Percentiles rank a stretch among this genome's conserved stretches.
phyloP scores from a whole-genome alignment of 1,140 invertebrate genomes.

The Hylyphantes graminicola region DNA sequence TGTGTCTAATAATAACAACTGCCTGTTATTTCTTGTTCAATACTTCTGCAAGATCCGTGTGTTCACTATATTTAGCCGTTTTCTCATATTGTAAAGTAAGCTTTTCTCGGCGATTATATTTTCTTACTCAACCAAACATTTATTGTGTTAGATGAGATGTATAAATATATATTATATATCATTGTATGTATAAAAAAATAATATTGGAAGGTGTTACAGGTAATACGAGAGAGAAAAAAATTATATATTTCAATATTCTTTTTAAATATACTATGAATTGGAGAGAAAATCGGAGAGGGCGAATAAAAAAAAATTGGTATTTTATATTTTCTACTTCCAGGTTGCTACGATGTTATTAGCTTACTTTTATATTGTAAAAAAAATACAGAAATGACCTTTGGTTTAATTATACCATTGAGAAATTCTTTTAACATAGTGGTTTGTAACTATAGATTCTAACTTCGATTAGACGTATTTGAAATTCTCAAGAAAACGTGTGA shows the following conservation, averaged over 20 bases:
- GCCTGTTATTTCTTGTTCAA: conserved; percentile 39
- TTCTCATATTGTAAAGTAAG: conserved; percentile 56
- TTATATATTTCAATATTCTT: conserved; percentile 61
- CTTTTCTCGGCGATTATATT: conserved; percentile 56
- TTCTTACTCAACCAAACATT: conserved; percentile 57
- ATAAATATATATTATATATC: conserved; percentile 60
- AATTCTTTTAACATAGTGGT: conserved; percentile 47
- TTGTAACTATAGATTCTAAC: conserved; percentile 52
- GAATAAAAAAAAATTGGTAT: conserved; percentile 32
- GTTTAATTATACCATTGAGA: neutral
- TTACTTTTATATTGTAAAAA: conserved; percentile 59
- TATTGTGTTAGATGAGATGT: conserved; percentile 57
- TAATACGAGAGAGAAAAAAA: conserved; percentile 49
- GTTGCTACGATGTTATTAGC: conserved; percentile 53
- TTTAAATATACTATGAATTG: conserved; percentile 51
- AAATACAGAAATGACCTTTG: conserved; percentile 30
- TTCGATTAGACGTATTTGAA: conserved; percentile 41
- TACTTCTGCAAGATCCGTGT: conserved; percentile 51
- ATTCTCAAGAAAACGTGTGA: conserved; percentile 42
- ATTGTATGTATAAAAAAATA: conserved; percentile 49
- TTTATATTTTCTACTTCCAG: conserved; percentile 60
- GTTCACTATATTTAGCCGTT: conserved; percentile 51
- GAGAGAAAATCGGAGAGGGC: conserved; percentile 23
- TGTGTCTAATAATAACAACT: conserved; percentile 29
- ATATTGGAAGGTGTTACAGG: conserved; percentile 55